A percentile compares a stretch with the other conserved stretches of the same genome.
phyloP scores from a whole-genome alignment of 2,797 vertebrate species.

The Onychomys leucogaster region DNA sequence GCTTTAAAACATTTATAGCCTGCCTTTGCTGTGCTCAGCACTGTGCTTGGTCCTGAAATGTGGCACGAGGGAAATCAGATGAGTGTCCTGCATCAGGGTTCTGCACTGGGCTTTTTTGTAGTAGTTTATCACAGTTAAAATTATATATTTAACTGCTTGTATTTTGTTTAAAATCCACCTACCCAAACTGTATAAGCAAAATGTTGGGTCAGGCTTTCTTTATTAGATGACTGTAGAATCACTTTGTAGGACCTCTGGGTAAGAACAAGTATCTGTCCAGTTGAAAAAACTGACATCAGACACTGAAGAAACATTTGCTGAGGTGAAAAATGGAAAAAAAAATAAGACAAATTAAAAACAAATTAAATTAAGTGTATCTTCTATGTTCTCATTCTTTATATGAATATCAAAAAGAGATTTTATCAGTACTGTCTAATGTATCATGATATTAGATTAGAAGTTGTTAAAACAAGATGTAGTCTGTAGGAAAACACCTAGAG shows the following conservation, averaged over 20 bases:
- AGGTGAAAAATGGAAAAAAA: not conserved
- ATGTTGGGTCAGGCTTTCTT: not conserved
- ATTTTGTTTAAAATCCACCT: not conserved
- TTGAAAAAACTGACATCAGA: not conserved
- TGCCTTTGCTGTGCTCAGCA: not conserved
- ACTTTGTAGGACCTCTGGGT: not conserved
- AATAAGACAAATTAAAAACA: not conserved
- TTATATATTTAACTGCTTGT: not conserved
- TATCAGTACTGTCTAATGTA: not conserved
- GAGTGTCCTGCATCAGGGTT: not conserved
- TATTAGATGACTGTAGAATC: not conserved
- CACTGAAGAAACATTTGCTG: not conserved
- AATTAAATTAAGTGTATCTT: not conserved
- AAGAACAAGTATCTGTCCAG: not conserved
- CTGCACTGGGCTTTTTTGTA: not conserved
- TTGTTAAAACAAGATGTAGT: not conserved
- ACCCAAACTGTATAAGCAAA: not conserved
- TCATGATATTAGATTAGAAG: not conserved
- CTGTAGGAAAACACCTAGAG: not conserved
- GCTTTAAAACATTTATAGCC: slow-evolving; percentile 14
- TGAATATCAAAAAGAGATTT: not conserved
- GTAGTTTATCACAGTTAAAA: slow-evolving; percentile 25
- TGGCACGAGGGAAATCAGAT: not conserved
- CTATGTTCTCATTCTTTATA: not conserved
- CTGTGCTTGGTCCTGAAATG: not conserved